These are phyloP conservation scores for Chanos chanos DNA, from an alignment of 2,797 vertebrate species.

Conservation along the genomic window DNA sequence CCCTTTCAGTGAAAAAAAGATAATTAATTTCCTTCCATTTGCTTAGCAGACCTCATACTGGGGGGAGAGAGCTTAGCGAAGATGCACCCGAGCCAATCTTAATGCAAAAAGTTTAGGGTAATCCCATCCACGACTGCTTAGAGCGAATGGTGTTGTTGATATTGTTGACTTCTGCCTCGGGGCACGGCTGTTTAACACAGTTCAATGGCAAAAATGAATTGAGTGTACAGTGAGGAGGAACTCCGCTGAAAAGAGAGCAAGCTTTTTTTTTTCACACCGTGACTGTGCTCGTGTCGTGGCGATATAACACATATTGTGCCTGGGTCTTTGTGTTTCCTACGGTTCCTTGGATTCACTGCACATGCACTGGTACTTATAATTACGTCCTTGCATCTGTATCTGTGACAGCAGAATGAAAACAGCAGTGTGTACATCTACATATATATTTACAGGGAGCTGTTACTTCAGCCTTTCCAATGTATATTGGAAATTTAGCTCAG, in stretches of 20 bases:
- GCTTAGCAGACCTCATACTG: constrained; percentile 21
- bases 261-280: too few relatives aligned
- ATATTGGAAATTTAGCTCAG: too few relatives aligned
- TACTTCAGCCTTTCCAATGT: too few relatives aligned
- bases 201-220: constrained; percentile 1
- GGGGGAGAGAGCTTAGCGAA: constrained; percentile 24
- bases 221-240: constrained; percentile 3
- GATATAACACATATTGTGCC: too few relatives aligned
- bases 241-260: constrained; percentile 20
- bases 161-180: constrained; percentile 2
- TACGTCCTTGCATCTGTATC: too few relatives aligned
- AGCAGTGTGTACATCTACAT: too few relatives aligned
- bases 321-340: too few relatives aligned
- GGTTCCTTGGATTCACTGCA: too few relatives aligned
- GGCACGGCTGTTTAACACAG: constrained; percentile 17
- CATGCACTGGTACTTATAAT: too few relatives aligned
- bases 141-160: constrained; percentile 13
- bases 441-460: too few relatives aligned
- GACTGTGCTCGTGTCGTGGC: too few relatives aligned
- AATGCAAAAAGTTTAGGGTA: constrained; percentile 29
- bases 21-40: constrained; percentile 35
- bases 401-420: too few relatives aligned
- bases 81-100: constrained; percentile 30
- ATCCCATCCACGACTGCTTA: constrained; percentile 19
- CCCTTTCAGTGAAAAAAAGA: constrained; percentile 34